Base-by-base conservation (phyloP, 2,888 invertebrate genomes). In the Blomia tropicalis region DNA sequence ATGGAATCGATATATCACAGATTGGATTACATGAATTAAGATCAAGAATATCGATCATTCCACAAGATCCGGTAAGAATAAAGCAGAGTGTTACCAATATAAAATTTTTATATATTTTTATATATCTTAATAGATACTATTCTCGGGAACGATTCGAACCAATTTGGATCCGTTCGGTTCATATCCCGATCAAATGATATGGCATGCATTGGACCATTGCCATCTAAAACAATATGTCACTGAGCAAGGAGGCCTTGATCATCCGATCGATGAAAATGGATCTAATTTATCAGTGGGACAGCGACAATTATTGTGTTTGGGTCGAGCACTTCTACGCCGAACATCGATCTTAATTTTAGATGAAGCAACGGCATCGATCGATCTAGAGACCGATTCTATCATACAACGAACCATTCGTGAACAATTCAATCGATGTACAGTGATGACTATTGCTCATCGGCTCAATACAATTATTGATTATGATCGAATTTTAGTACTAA, bases 71-170 rank as follows among this genome's bases (percentile, higher is more conserved):
- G n/a, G n/a, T 19, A 14, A 17, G 19, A 14, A 29, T 27, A 54
- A 11, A n/a, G 5, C 7, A 11, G 5, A 11, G 5, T 47, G n/a
- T 47, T 47, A 23, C 7, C 25, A 54, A 11, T 54, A 41, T 17
- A 41, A 14, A 41, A n/a, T n/a, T 41, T 14, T 41, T 41, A n/a
- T n/a, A 41, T 17, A 23, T 19, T 27, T 54, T 54, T 66, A 66
- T 14, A 85, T 93, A 78, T 95, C 95, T 77, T 92, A 14, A 41
- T n/a, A 93, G 0, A 88, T 93, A 54, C 78, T 95, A 64, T 95
- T 95, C 77, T 89, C 90, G 22, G 93, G 93, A 58, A 83, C 84
- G 4, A 77, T 95, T 69, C 80, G 93, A 60, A 80, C 87, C 77
- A 95, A 95, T 77, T 79, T 95, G 65, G 93, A 95, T 78, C 95